phyloP scores from a whole-genome alignment of 2,113 vertebrate species.

The Illadopsis cleaveri region DNA sequence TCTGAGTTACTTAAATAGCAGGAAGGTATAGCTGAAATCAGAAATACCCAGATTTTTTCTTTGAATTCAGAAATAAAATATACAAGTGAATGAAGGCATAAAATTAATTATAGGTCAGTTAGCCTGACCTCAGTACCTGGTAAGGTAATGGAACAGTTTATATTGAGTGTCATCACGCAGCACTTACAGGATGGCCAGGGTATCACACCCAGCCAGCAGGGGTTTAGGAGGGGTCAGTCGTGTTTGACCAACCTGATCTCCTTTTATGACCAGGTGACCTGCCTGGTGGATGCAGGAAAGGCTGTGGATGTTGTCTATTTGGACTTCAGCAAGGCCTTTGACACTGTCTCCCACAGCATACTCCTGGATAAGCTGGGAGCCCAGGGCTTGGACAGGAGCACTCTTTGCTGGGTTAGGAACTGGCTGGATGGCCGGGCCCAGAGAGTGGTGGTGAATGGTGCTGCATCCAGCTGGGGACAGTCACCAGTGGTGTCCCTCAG shows the following conservation, averaged over 20 bases:
- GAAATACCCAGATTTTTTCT: background rate
- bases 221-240: background rate
- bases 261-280: background rate
- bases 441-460: background rate
- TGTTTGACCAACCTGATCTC: background rate
- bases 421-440: background rate
- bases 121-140: background rate
- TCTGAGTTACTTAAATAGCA: background rate
- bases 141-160: background rate
- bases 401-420: background rate
- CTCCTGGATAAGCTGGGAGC: background rate
- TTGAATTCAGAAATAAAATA: background rate
- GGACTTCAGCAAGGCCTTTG: background rate
- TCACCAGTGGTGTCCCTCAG: background rate
- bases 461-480: background rate
- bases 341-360: background rate
- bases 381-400: background rate
- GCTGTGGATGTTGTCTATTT: background rate
- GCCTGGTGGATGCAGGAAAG: background rate
- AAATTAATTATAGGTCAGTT: background rate
- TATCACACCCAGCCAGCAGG: background rate
- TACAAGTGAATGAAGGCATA: background rate
- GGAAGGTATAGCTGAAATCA: accelerated
- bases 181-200: background rate
- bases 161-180: background rate